Conservation (phyloP, 2,113 vertebrate species). For the Hiodon tergisus region DNA sequence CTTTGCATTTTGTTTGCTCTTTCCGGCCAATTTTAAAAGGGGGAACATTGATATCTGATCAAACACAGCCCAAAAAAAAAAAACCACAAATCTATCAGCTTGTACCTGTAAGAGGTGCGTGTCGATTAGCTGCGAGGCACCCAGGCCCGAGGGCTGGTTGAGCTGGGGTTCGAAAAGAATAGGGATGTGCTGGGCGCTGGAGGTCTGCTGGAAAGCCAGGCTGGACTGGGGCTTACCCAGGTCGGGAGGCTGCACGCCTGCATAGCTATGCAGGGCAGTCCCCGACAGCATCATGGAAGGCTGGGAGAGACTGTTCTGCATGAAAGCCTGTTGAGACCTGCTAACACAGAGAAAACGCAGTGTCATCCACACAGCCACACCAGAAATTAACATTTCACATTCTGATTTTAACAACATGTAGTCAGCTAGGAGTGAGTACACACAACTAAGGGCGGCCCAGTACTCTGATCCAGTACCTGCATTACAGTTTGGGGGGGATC, state of each 20-base stretch:
- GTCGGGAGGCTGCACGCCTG: constrained; percentile 85
- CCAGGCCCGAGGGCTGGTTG: constrained; percentile 87
- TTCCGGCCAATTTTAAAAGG: too few species aligned
- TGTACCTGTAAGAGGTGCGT: constrained; percentile 90
- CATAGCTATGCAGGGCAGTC: constrained; percentile 87
- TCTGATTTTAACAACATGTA: neutral
- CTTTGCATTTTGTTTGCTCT: too few species aligned
- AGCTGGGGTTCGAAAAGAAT: constrained; percentile 94
- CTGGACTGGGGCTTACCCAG: constrained; percentile 89
- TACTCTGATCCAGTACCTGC: neutral
- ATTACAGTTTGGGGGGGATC: neutral
- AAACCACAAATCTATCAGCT: too few species aligned
- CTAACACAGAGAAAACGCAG: neutral
- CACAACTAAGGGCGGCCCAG: neutral
- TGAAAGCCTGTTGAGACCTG: constrained; percentile 95
- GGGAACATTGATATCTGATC: neutral
- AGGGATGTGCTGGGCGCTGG: constrained; percentile 90
- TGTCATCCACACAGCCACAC: too few species aligned
- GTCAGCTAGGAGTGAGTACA: neutral
- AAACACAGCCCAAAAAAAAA: neutral
- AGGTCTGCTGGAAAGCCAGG: constrained; percentile 92
- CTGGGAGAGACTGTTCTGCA: constrained; percentile 92
- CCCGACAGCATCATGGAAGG: constrained; percentile 91
- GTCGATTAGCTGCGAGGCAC: constrained; percentile 90
- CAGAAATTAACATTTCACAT: neutral